phyloP scores from a whole-genome alignment of 2,113 vertebrate species.

The Menura novaehollandiae region DNA sequence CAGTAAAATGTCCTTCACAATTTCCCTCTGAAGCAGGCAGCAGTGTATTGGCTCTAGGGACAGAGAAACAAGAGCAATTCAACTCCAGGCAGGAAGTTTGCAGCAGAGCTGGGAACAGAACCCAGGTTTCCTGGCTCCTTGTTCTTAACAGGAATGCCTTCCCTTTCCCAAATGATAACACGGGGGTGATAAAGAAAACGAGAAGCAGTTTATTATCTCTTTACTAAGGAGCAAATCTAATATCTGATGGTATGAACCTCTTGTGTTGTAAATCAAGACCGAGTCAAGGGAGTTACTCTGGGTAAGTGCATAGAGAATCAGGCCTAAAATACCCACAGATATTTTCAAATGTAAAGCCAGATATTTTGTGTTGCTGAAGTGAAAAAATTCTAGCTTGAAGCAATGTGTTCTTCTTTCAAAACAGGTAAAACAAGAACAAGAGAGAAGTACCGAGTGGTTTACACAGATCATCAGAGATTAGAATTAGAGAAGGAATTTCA shows the following conservation, averaged over 20 bases:
- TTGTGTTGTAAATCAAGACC: neutral
- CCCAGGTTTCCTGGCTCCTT: neutral
- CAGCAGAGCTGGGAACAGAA: neutral
- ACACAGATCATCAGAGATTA: constrained; percentile 94
- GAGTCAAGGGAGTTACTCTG: neutral
- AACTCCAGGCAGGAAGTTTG: neutral
- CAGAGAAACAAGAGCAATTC: neutral
- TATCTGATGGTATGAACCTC: neutral
- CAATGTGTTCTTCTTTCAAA: constrained; percentile 57
- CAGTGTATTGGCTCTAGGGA: neutral
- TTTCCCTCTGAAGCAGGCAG: neutral
- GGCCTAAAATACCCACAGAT: neutral
- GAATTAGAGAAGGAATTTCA: constrained; percentile 99
- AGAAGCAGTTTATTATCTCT: neutral
- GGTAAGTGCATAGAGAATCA: constrained; percentile 18
- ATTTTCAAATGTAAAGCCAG: neutral
- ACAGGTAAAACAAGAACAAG: constrained; percentile 97
- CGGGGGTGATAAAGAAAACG: neutral
- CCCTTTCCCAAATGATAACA: neutral
- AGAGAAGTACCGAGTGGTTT: constrained; percentile 97
- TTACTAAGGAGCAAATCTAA: neutral
- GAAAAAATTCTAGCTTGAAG: constrained; percentile 45
- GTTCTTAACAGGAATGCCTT: neutral
- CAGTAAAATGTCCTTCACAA: neutral
- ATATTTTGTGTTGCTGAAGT: constrained; percentile 16